Evolutionary conservation across 2,888 invertebrate genomes (phyloP).

Genomic region (Cryptosula pallasiana): DNA sequence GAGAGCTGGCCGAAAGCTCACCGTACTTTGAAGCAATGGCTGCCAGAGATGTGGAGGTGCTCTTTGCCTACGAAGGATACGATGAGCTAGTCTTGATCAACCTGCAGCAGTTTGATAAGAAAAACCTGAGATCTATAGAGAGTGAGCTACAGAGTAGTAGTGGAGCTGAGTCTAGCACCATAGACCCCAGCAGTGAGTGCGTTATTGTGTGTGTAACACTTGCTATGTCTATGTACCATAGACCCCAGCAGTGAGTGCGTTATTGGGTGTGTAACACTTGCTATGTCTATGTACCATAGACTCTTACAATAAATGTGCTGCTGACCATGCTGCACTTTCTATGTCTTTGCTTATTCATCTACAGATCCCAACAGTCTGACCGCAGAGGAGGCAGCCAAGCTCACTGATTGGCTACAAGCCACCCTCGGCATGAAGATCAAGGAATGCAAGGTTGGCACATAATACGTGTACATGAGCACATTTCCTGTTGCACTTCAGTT

Average conservation of each 20-base stretch:
- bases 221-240: background rate
- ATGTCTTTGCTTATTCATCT: background rate
- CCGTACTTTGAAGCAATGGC: constrained; percentile 91
- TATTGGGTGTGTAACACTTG: background rate
- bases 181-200: background rate
- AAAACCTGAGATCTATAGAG: constrained; percentile 79
- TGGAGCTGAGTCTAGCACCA: background rate
- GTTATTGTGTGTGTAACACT: background rate
- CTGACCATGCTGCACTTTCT: background rate
- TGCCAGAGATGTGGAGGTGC: constrained; percentile 78
- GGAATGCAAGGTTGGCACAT: constrained; percentile 62
- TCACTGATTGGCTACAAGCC: constrained; percentile 73
- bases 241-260: background rate
- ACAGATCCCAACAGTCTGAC: constrained; percentile 66
- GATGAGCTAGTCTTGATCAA: constrained; percentile 92
- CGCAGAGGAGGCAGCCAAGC: constrained; percentile 69
- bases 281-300: background rate
- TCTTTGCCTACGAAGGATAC: constrained; percentile 94
- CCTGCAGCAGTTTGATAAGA: constrained; percentile 72
- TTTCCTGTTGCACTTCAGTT: no score
- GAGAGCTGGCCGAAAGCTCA: constrained; percentile 83
- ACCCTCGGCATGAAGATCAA: constrained; percentile 73
- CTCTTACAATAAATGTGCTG: background rate
- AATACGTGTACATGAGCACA: no score
- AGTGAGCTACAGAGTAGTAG: constrained; percentile 68